Evolutionary conservation across 2,888 invertebrate genomes (phyloP).

Genomic region (Charanyca ferruginea): DNA sequence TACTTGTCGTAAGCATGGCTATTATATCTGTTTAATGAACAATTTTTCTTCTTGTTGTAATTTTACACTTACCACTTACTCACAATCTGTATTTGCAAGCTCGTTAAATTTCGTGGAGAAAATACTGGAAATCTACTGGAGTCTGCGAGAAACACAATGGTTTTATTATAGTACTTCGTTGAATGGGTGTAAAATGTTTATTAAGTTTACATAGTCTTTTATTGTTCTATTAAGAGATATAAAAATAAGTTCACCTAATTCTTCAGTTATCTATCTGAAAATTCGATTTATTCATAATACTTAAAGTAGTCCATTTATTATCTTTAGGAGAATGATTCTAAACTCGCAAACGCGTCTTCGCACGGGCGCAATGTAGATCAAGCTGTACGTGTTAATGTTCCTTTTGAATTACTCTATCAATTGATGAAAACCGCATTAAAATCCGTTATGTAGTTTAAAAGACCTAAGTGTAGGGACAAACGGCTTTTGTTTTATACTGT

Average conservation of each 20-base stretch:
- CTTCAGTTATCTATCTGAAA: background rate
- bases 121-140: conserved; percentile 14
- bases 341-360: too few species aligned
- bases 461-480: too few species aligned
- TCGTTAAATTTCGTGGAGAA: conserved; percentile 9
- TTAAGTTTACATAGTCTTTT: conserved; percentile 20
- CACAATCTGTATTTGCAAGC: conserved; percentile 7
- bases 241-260: background rate
- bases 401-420: too few species aligned
- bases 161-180: conserved; percentile 25
- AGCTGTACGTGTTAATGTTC: too few species aligned
- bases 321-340: background rate
- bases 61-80: background rate
- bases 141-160: conserved; percentile 12
- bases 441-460: too few species aligned
- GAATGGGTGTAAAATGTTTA: conserved; percentile 24
- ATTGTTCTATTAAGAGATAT: conserved; percentile 25
- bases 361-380: too few species aligned
- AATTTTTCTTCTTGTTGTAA: background rate
- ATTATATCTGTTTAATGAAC: background rate
- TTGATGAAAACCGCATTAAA: too few species aligned
- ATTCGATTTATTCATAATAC: background rate
- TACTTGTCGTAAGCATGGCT: background rate
- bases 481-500: too few species aligned
- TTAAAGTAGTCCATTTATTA: background rate